Base-by-base conservation (phyloP, 2,888 invertebrate species). In the Oasisia sp. region DNA sequence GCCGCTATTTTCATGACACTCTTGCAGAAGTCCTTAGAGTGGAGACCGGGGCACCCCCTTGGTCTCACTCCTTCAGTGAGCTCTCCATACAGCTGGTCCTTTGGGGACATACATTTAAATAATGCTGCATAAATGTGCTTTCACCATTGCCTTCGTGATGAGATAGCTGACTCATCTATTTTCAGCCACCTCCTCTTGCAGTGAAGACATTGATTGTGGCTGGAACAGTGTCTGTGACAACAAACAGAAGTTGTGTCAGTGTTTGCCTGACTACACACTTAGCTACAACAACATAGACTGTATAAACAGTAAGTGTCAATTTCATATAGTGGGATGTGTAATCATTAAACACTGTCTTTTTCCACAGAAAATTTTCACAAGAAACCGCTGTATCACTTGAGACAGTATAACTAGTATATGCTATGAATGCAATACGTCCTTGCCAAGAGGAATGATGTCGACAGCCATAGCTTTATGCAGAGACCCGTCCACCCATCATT, bases 131-230 rank as follows among this genome's bases (percentile, higher is more conserved):
- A 32, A 91, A n/a, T 91, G 27, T n/a, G 8, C 91, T 50, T 9
- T 50, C 50, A 7, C 50, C 50, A 50, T 50, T 12, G 12, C 91
- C 32, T 50, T 50, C 12, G 12, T 12, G 58, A 32, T 27, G 9
- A 32, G 56, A 27, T 58, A 50, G 32, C 2, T 38, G 56, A 38
- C 38, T 38, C 12, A 12, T 44, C 50, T 91, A 14, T 45, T 91
- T 91, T 2, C 91, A 50, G 32, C 38, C 38, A 38, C 91, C 56
- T 44, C 91, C 45, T 91, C 91, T 27, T 91, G 74, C n/a, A 74
- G 14, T 74, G 19, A 74, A 74, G 74, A 74, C 74, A 74, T 19
- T 74, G n/a, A 74, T n/a, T 74, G 74, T 74, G 74, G 74, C 19
- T 74, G 74, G 74, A 74, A 74, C n/a, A 74, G 74, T 74, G 74